Base-by-base conservation (phyloP, 2,888 invertebrate species). In the Auanema sp. region DNA sequence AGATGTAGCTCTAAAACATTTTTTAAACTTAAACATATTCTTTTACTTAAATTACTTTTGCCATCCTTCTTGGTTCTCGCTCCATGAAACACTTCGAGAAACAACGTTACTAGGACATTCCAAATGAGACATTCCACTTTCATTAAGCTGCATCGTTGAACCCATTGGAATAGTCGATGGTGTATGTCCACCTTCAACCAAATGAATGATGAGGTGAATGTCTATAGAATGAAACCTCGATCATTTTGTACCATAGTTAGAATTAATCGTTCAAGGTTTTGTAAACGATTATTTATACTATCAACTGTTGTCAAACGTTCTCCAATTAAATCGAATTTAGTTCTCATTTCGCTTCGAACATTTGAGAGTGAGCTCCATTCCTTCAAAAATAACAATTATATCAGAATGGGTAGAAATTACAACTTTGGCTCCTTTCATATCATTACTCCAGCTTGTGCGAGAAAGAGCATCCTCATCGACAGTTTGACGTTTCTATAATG, bases 401-500 rank as follows among this genome's bases (percentile, higher is more conserved):
- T 8, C 8, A 18, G 49, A 47, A 8, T 21, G 6, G 8, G 11
- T 47, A 47, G 11, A 11, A 47, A 8, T 8, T 8, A 47, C 49
- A 47, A 47, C 16, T 47, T 21, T 47, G 8, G 33, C 33, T 33
- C 64, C 62, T 49, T 65, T 70, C 18, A 69, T 68, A 18, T 64
- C 70, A 10, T 57, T 61, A 24, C 49, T 55, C 76, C 76, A 76
- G 51, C 72, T 76, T 0, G 72, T 72, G 53, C 74, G 51, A 1
- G 72, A 72, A 8, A 76, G 52, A 1, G 76, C 70, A 55, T 76
- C 77, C 42, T 77, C 77, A 56, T 77, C 77, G 14, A 77, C 75
- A 1, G 77, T 77, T 60, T 77, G 77, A 18, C 77, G 71, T 60
- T 77, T 77, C 65, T 74, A 40, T 18, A n/a, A 40, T 40, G 8